Evolutionary conservation across 2,888 invertebrate genomes (phyloP).

Genomic region (Machimus atricapillus): DNA sequence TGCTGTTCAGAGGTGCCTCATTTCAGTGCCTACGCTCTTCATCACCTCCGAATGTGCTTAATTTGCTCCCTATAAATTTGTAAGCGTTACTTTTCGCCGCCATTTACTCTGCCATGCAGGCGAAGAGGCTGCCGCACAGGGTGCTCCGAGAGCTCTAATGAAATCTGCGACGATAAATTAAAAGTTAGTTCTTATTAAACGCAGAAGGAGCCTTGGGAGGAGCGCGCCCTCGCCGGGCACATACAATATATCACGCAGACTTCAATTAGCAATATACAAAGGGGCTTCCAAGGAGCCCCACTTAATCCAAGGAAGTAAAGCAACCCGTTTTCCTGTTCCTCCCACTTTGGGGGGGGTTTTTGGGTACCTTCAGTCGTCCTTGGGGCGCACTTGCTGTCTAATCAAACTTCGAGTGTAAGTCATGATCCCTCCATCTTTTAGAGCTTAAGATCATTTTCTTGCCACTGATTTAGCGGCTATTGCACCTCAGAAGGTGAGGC

Average conservation of each 20-base stretch:
- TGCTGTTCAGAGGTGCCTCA: background rate
- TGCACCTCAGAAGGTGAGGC: background rate
- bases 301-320: background rate
- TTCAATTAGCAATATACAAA: conserved; percentile 12
- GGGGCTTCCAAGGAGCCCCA: background rate
- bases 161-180: conserved; percentile 23
- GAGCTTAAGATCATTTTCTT: background rate
- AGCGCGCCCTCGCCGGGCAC: background rate
- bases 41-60: conserved; percentile 20
- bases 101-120: background rate
- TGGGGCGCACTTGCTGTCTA: background rate
- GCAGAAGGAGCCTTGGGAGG: background rate
- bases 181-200: conserved; percentile 28
- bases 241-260: background rate
- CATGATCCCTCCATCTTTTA: background rate
- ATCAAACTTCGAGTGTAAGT: background rate
- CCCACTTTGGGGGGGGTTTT: background rate
- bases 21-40: conserved; percentile 4
- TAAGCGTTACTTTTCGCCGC: background rate
- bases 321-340: background rate
- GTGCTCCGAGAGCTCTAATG: background rate
- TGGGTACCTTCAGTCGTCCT: background rate
- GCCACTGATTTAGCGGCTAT: background rate
- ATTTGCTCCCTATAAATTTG: conserved; percentile 29
- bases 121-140: background rate